Evolutionary conservation across 2,113 vertebrate species (phyloP), one percentile per base, ranked within the genome.

Genomic region (Sprattus sprattus): DNA sequence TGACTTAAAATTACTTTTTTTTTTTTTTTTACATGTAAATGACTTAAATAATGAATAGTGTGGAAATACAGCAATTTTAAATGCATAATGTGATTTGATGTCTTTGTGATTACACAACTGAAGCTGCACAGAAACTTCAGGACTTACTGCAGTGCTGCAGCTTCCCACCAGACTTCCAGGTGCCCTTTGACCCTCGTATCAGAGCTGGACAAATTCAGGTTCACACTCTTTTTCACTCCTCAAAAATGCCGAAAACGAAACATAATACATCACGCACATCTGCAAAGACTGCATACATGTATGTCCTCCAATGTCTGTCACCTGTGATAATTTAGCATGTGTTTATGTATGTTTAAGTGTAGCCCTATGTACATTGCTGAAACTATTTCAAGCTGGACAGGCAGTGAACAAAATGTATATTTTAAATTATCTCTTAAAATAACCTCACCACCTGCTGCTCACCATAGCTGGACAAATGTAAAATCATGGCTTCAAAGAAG

Each of bases 401-500:
- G 28, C 2, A 13, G 15, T 18, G 46, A 47, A 6, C 54, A 57
- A 60, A 60, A 60, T 60, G 54, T 2, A 57, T 57, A 15, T 57
- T 57, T 57, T 57, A 13, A 60, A 60, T 60, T 16, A 60, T n/a
- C 60, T 64, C 7, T 9, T 71, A 32, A 32, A 25, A 71, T 71
- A 32, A 71, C 71, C 71, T 78, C 28, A 39, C 71, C 71, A 39
- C 39, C 10, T 78, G 32, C 13, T 28, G 16, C 71, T 3, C 84
- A 0, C 2, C 32, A 49, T 87, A 96, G 95, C 85, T 95, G 25
- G 93, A 95, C 0, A 94, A 91, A 54, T 96, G 95, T 86, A 96
- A 95, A 80, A 91, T 96, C 39, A 95, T 96, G 95, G 93, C 95
- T 15, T 95, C 95, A 0, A 96, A 95, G 89, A 96, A 96, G 91